phyloP scores from a whole-genome alignment of 2,113 vertebrate species.

The Bagarius yarrelli region DNA sequence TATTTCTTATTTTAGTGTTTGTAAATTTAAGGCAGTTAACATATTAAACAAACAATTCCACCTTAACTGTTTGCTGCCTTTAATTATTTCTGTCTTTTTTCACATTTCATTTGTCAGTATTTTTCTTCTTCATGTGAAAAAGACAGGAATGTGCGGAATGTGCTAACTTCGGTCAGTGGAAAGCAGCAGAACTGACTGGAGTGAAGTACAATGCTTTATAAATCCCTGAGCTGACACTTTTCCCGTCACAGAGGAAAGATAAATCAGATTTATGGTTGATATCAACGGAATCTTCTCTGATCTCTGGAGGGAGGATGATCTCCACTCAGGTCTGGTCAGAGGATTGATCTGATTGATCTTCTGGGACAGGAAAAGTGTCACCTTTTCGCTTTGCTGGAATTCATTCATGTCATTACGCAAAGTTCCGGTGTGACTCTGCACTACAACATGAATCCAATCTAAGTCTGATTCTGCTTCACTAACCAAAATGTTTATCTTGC shows the following conservation, averaged over 20 bases:
- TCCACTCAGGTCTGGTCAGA: too few species aligned
- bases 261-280: not conserved
- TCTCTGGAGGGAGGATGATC: not conserved
- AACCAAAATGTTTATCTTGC: constrained; percentile 79
- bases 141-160: constrained; percentile 48
- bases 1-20: not conserved
- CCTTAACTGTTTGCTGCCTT: constrained; percentile 14
- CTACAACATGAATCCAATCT: constrained; percentile 56
- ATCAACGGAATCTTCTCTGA: not conserved
- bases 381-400: constrained; percentile 33
- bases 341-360: not conserved
- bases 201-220: constrained; percentile 42
- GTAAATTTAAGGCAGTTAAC: not conserved
- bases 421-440: constrained; percentile 47
- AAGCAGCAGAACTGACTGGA: constrained; percentile 33
- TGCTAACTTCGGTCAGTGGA: constrained; percentile 17
- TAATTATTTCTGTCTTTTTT: constrained; percentile 54
- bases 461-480: constrained; percentile 78
- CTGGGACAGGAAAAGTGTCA: constrained; percentile 58
- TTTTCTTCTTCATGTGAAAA: constrained; percentile 45
- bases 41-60: not conserved
- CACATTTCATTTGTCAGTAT: constrained; percentile 20
- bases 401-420: constrained; percentile 41
- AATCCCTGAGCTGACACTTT: constrained; percentile 59
- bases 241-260: constrained; percentile 51